These are phyloP conservation scores for Polypedilum vanderplanki DNA, from an alignment of 1,140 invertebrate genomes.

Conservation along the genomic window DNA sequence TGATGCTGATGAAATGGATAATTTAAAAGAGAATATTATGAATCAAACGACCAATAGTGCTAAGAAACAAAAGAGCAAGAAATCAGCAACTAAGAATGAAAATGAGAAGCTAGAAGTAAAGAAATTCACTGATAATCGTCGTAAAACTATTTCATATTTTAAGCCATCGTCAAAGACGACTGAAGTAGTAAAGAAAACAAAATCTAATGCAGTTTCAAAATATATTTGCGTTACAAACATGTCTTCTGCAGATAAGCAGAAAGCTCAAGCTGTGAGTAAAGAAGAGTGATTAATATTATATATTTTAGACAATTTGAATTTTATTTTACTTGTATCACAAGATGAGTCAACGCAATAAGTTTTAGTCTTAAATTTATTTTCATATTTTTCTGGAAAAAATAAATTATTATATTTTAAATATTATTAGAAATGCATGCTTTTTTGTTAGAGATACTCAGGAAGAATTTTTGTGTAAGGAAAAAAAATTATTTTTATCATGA, in stretches of 20 bases:
- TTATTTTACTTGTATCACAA: no score
- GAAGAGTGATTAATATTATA: not conserved
- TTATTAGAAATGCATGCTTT: not conserved
- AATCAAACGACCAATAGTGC: not conserved
- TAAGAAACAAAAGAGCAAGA: not conserved
- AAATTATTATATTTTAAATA: not conserved
- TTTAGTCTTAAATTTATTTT: not conserved
- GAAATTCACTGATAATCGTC: not conserved
- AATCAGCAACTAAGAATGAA: not conserved
- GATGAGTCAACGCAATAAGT: no score
- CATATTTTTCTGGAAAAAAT: not conserved
- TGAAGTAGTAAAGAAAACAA: not conserved
- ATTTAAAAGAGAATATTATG: not conserved
- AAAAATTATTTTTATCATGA: not conserved
- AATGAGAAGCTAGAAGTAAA: not conserved
- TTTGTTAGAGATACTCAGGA: not conserved
- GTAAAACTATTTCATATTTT: slow-evolving; percentile 14
- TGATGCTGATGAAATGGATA: not conserved
- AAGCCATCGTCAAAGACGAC: not conserved
- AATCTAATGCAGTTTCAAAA: not conserved
- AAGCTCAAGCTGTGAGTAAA: slow-evolving; percentile 7
- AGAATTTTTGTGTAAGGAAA: not conserved
- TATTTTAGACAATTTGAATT: not conserved
- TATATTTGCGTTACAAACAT: slow-evolving; percentile 5
- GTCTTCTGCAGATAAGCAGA: not conserved